phyloP scores from a whole-genome alignment of 2,888 invertebrate species.

The Nemotelus nigrinus region DNA sequence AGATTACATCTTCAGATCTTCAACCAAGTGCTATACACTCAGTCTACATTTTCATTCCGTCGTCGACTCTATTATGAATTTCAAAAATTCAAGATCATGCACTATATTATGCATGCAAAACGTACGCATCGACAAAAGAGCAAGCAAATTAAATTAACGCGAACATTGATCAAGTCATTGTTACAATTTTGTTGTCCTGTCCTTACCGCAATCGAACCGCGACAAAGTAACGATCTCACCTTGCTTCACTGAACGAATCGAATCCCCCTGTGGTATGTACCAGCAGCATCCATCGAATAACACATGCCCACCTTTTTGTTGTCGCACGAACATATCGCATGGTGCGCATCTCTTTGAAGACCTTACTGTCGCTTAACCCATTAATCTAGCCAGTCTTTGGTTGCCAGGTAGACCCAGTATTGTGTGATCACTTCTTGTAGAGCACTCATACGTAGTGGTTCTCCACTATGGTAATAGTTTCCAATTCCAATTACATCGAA shows the following conservation, averaged over 20 bases:
- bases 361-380: conserved; percentile 31
- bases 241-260: no score
- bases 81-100: conserved; percentile 15
- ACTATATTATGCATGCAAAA: conserved; percentile 38
- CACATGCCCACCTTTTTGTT: no score
- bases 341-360: conserved; percentile 31
- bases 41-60: neutral
- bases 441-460: neutral
- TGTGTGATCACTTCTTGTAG: conserved; percentile 31
- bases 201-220: conserved; percentile 3
- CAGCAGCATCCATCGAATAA: no score
- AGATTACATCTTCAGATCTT: no score
- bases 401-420: neutral
- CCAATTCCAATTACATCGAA: conserved; percentile 31
- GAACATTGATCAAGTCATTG: conserved; percentile 40
- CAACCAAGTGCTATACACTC: neutral
- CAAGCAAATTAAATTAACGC: conserved; percentile 40
- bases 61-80: neutral
- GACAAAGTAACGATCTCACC: conserved; percentile 37
- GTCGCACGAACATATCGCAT: conserved; percentile 19
- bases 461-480: conserved; percentile 27
- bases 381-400: conserved; percentile 21
- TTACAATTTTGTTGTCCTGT: conserved; percentile 39
- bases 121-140: conserved; percentile 30
- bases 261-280: no score